Base-by-base conservation (phyloP, 1,140 invertebrate species). In the Brachionus sp. region DNA sequence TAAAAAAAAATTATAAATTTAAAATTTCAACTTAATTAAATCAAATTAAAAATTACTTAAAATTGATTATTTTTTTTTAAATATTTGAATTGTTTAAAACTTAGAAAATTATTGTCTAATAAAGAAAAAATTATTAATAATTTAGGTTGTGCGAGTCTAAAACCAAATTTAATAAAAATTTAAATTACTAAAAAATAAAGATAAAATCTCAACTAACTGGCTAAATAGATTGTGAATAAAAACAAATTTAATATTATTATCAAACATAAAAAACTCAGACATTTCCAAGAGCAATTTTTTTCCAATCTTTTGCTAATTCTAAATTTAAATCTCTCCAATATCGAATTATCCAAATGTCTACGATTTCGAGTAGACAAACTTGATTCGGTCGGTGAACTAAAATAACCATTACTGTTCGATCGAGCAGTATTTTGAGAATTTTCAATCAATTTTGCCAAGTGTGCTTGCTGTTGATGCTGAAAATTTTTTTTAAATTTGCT, bases 201-300 rank as follows among this genome's bases (percentile, higher is more conserved):
- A 46, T 12, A 46, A 46, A 46, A 46, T 2, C 29, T 29, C 29
- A 29, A 66, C 25, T 66, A 25, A 66, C 64, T 16, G 16, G 46
- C 7, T 12, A 80, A 29, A 44, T 80, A 80, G 25, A 80, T 19
- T 13, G 39, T 80, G 16, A 80, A 80, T 10, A 42, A 35, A 42
- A 80, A 42, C 29, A 80, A 66, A 80, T 80, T 80, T 10, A 80
- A 23, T 39, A 80, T 80, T 19, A 80, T 62, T 10, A 80, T n/a
- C 33, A 80, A 5, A 39, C 57, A 57, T 5, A 80, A 13, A 42
- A 66, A 39, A 29, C 35, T 42, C 25, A 80, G 25, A 44, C 77
- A 80, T 62, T 80, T 80, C 77, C 77, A 80, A 42, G 77, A 62
- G 23, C 46, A 80, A 19, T 39, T 42, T 39, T 19, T 42, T 39